phyloP scores from a whole-genome alignment of 2,113 vertebrate species.

The Pluvianellus socialis region DNA sequence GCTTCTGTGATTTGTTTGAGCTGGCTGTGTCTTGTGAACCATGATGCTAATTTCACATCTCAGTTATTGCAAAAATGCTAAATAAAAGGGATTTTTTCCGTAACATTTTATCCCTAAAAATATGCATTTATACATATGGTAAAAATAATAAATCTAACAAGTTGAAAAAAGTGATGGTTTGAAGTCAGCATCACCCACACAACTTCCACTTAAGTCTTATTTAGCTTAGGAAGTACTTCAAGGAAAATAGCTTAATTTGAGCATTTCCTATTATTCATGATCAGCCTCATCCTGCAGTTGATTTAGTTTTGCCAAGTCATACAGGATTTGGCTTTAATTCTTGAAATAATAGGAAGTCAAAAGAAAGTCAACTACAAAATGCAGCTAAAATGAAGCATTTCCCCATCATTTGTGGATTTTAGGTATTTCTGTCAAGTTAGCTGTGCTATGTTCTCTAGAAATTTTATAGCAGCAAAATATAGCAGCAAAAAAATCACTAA shows the following conservation, averaged over 20 bases:
- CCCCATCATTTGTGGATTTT: background rate
- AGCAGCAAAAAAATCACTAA: background rate
- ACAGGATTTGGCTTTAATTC: background rate
- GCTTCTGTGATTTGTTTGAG: background rate
- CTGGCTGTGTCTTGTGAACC: background rate
- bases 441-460: background rate
- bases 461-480: background rate
- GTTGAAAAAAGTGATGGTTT: background rate
- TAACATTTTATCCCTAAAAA: background rate
- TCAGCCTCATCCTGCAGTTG: background rate
- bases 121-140: background rate
- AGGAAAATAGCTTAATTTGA: background rate
- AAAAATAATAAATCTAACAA: background rate
- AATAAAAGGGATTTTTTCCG: background rate
- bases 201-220: background rate
- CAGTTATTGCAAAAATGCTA: background rate
- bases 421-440: background rate
- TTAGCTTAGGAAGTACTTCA: background rate
- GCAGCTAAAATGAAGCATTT: background rate
- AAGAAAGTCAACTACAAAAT: background rate
- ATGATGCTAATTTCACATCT: conserved; percentile 29
- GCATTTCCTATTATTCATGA: background rate
- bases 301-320: background rate
- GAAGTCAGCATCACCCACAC: background rate
- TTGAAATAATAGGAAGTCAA: background rate